These are phyloP conservation scores for Trematocara macrostoma DNA, from an alignment of 2,113 vertebrate species.

Conservation along the genomic window DNA sequence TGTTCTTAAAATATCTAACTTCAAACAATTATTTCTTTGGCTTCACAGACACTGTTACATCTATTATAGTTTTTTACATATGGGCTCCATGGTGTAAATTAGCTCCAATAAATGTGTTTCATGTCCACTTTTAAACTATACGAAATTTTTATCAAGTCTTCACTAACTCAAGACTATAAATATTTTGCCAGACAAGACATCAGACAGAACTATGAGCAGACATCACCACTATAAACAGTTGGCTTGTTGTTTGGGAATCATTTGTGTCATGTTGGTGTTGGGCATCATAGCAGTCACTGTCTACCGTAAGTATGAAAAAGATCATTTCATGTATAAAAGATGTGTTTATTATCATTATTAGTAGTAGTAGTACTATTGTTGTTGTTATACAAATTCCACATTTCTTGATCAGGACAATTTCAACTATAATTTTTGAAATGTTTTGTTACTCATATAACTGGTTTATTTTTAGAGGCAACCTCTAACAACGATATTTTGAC, in stretches of 20 bases:
- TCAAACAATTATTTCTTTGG: background rate
- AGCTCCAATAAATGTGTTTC: background rate
- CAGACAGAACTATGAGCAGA: background rate
- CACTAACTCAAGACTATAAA: background rate
- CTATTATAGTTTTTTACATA: background rate
- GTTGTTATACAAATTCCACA: background rate
- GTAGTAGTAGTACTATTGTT: accelerated
- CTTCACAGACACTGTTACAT: background rate
- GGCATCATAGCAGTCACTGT: background rate
- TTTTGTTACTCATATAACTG: background rate
- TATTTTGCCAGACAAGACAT: background rate
- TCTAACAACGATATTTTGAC: background rate
- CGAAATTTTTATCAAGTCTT: background rate
- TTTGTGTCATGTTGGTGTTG: background rate
- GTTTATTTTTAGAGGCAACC: background rate
- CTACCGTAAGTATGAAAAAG: constrained; percentile 1
- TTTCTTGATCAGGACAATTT: background rate
- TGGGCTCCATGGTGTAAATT: background rate
- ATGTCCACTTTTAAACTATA: background rate
- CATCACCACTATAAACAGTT: accelerated
- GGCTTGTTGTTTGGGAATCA: background rate
- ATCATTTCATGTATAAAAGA: background rate
- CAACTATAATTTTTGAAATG: background rate
- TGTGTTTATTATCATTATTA: accelerated
- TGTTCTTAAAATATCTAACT: background rate